These are phyloP conservation scores for Pelobates cultripes DNA, from an alignment of 2,797 vertebrate species.

Conservation along the genomic window DNA sequence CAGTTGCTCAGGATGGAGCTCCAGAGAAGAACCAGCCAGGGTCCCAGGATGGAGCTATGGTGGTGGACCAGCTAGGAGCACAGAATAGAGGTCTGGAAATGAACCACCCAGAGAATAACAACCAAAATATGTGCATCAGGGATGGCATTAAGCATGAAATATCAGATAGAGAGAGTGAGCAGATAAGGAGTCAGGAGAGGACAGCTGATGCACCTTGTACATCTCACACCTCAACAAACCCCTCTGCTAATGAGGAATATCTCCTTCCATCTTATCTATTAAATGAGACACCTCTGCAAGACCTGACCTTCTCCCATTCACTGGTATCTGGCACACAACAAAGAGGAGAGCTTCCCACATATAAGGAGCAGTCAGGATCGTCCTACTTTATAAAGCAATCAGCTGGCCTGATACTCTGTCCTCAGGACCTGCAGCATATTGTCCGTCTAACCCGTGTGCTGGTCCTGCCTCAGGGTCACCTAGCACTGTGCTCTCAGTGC, in stretches of 20 bases:
- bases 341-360: constrained; percentile 59
- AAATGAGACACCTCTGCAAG: background rate
- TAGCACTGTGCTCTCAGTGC: constrained; percentile 68
- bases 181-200: no score
- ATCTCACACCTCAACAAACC: background rate
- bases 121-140: no score
- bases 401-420: constrained; percentile 61
- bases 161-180: no score
- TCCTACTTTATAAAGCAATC: constrained; percentile 31
- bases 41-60: no score
- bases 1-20: background rate
- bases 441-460: constrained; percentile 75
- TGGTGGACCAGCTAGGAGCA: background rate
- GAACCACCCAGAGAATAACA: no score
- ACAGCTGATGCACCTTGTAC: background rate
- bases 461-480: constrained; percentile 76
- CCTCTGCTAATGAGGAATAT: background rate
- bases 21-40: background rate
- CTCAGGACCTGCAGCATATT: constrained; percentile 71
- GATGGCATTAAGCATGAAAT: no score
- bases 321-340: background rate
- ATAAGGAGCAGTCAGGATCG: constrained; percentile 64
- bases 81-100: no score
- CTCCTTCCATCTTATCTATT: constrained; percentile 51
- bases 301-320: constrained; percentile 72